Base-by-base conservation (phyloP, 2,888 invertebrate species). In the Campopleginae sp. region DNA sequence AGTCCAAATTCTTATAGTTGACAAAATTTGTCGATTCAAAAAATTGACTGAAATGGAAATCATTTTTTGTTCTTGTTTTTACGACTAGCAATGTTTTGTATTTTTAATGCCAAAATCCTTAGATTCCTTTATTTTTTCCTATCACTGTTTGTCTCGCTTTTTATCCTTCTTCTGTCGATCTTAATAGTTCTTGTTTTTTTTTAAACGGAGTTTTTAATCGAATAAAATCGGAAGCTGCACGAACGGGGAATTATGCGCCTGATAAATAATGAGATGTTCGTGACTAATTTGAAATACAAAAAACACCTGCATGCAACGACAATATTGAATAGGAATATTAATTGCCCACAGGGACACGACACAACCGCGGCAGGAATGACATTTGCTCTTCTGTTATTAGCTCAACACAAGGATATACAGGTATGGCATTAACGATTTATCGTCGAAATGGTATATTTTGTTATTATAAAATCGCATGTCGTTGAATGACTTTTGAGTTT, bases 401-500 rank as follows among this genome's bases (percentile, higher is more conserved):
- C 87, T 1, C 87, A 86, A 51, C 84, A 87, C 68, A 77, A 76
- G 27, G 78, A 86, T 44, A 83, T 86, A 48, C 87, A 88, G 80
- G 86, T 87, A 44, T 38, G 72, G 14, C 27, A 27, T 27, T 3
- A 65, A 58, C n/a, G n/a, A 6, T 78, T 44, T 6, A 61, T 17
- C 58, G 61, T 51, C 17, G 77, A 51, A 48, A 44, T 54, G 7
- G 17, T 14, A 14, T 5, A 23, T 1, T 27, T 0, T 4, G 46
- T 33, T n/a, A 17, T 1, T 6, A n/a, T n/a, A 0, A 8, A 48
- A 75, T 87, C 76, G 23, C 58, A 94, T 95, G 61, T 95, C 96
- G 86, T 97, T 70, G 96, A 96, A 91, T 96, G 96, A 90, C 94
- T 96, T 0, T 89, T 96, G 74, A 93, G 96, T 38, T 54, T 54